A percentile compares a stretch with the other conserved stretches of the same genome.
Conservation (phyloP, 2,888 invertebrate genomes). For the Drosophila stalkeri region DNA sequence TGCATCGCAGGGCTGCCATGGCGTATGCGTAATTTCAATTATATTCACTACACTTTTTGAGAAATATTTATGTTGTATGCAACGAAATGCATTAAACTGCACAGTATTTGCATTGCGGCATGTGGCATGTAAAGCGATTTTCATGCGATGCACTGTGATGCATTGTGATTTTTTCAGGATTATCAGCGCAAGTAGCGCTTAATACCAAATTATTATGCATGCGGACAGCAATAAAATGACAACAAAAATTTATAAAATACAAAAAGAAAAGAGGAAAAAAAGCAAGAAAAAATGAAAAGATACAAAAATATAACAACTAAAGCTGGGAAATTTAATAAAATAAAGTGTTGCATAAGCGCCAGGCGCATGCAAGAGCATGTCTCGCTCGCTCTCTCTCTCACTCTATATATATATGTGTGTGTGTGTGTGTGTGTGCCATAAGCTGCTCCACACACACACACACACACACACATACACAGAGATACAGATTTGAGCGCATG, state of each 20-base stretch:
- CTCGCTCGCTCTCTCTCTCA: conserved; percentile 2
- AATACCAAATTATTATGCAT: conserved; percentile 80
- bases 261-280: background rate
- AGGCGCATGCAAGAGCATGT: conserved; percentile 50
- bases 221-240: conserved; percentile 50
- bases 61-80: conserved; percentile 46
- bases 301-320: conserved; percentile 13
- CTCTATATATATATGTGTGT: background rate
- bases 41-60: conserved; percentile 1
- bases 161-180: conserved; percentile 70
- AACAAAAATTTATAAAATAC: conserved; percentile 18
- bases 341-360: conserved; percentile 36
- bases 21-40: conserved; percentile 55
- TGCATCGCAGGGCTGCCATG: conserved; percentile 34
- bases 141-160: conserved; percentile 27
- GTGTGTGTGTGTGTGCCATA: conserved; percentile 10
- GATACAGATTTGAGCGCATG: background rate
- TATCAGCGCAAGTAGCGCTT: conserved; percentile 64
- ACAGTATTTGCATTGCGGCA: conserved; percentile 19
- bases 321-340: conserved; percentile 21
- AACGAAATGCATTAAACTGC: conserved; percentile 22
- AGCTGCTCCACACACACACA: conserved; percentile 27
- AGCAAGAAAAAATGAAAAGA: conserved; percentile 11
- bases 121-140: conserved; percentile 55
- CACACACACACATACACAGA: background rate